Evolutionary conservation across 2,113 vertebrate species (phyloP).

Genomic region (Cromileptes altivelis): DNA sequence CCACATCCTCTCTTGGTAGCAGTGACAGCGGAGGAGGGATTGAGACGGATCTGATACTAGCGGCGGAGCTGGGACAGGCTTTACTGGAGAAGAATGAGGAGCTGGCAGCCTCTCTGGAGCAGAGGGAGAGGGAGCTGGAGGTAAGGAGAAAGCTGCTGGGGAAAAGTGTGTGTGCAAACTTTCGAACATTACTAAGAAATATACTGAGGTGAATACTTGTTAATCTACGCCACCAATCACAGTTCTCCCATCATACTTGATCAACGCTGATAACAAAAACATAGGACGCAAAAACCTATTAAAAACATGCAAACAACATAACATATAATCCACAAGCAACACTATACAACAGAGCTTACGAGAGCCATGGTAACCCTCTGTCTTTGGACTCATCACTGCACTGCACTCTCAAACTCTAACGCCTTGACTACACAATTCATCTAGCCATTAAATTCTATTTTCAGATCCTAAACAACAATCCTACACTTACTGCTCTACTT

Average conservation of each 20-base stretch:
- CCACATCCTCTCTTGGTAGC: conserved; percentile 44
- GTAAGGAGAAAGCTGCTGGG: conserved; percentile 59
- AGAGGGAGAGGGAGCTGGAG: conserved; percentile 80
- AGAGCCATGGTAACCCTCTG: too few species aligned
- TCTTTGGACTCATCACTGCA: too few species aligned
- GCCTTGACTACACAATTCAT: too few species aligned
- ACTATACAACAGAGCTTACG: too few species aligned
- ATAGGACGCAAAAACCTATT: too few species aligned
- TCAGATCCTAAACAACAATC: too few species aligned
- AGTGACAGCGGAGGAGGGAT: conserved; percentile 69
- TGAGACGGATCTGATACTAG: conserved; percentile 85
- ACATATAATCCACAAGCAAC: neutral
- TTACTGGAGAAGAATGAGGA: conserved; percentile 87
- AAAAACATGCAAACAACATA: neutral
- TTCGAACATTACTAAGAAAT: neutral
- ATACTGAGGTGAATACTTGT: neutral
- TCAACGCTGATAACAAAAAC: neutral
- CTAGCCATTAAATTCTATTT: too few species aligned
- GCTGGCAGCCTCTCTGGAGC: conserved; percentile 77
- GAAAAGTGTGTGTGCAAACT: neutral
- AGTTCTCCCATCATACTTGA: neutral
- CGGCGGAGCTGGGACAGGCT: conserved; percentile 86
- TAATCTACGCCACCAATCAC: neutral
- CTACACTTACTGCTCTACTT: too few species aligned
- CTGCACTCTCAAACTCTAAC: too few species aligned